phyloP scores from a whole-genome alignment of 2,797 vertebrate genomes.

The Lindbergichthys nudifrons region DNA sequence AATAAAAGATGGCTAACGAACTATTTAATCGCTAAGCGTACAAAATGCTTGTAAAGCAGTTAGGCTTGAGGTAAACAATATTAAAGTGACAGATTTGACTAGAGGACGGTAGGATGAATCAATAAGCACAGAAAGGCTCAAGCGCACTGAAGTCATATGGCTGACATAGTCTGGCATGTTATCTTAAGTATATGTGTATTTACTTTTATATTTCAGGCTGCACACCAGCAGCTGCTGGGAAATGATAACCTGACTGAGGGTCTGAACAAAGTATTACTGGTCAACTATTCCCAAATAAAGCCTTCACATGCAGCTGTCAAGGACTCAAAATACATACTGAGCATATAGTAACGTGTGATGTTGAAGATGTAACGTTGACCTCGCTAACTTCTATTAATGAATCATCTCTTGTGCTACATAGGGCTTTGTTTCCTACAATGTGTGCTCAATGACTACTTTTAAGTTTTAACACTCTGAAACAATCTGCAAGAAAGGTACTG shows the following conservation, averaged over 20 bases:
- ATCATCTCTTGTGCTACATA: conserved; percentile 29
- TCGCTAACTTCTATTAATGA: background rate
- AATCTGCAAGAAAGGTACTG: background rate
- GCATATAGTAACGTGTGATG: background rate
- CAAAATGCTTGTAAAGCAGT: conserved; percentile 21
- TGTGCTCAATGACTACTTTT: conserved; percentile 1
- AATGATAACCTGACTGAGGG: background rate
- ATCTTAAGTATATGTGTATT: conserved; percentile 1
- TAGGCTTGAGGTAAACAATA: conserved; percentile 38
- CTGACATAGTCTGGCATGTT: conserved; percentile 13
- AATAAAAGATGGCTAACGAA: conserved; percentile 3
- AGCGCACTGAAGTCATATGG: conserved; percentile 23
- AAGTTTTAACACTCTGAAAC: conserved; percentile 11
- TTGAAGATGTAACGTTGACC: background rate
- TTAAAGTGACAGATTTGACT: conserved; percentile 38
- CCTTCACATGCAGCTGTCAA: conserved; percentile 8
- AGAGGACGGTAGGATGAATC: background rate
- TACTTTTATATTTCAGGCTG: background rate
- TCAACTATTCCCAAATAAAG: conserved; percentile 14
- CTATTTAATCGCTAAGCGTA: conserved; percentile 1
- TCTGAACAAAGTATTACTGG: conserved; percentile 7
- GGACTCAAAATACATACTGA: background rate
- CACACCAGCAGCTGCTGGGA: conserved; percentile 1
- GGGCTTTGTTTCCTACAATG: conserved; percentile 14
- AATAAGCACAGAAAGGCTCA: conserved; percentile 16